Conservation (phyloP, 2,888 invertebrate species). For the Hyposoter dolosus region DNA sequence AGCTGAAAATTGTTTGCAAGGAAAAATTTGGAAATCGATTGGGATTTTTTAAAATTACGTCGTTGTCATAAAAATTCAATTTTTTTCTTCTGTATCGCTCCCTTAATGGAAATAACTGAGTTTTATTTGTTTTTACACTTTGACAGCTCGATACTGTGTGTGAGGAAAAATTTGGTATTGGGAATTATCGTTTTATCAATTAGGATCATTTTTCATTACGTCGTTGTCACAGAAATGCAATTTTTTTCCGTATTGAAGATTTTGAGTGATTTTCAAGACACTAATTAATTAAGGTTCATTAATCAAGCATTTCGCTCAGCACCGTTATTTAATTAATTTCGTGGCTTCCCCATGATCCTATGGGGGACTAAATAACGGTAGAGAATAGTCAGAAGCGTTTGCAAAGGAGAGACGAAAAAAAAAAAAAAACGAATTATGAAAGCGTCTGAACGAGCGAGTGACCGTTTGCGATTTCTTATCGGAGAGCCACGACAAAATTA, state of each 20-base stretch:
- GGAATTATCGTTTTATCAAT: background rate
- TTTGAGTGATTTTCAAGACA: background rate
- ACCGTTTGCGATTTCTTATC: background rate
- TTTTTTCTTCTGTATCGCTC: too few species aligned
- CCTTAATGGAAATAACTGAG: too few species aligned
- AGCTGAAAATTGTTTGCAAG: background rate
- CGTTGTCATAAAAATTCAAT: background rate
- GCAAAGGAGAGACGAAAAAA: background rate
- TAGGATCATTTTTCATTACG: background rate
- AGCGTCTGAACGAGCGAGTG: conserved; percentile 7
- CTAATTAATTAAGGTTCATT: background rate
- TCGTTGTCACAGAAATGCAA: background rate
- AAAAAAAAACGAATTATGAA: background rate
- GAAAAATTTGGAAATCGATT: background rate
- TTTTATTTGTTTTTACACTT: background rate
- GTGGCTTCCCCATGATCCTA: background rate
- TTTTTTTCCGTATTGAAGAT: background rate
- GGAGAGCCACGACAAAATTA: conserved; percentile 3
- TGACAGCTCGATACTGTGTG: background rate
- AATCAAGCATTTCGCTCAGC: background rate
- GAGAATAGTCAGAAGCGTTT: background rate
- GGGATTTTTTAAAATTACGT: background rate
- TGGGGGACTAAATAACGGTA: background rate
- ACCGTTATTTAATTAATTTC: background rate
- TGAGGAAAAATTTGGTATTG: background rate